These are phyloP conservation scores for Lates japonicus DNA, from an alignment of 2,797 vertebrate species.

Conservation along the genomic window DNA sequence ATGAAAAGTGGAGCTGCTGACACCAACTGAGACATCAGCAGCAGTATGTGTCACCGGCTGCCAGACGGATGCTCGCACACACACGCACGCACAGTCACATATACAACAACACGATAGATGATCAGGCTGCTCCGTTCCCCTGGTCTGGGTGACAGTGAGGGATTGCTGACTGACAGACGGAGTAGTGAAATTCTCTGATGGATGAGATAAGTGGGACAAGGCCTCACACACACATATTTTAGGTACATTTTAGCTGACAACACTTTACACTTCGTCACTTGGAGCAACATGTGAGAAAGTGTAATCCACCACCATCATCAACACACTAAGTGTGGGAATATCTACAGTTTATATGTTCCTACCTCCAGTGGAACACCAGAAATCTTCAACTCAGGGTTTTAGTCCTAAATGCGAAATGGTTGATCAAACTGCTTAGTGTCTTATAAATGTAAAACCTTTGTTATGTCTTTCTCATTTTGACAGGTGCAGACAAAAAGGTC, in stretches of 20 bases:
- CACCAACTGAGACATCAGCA: conserved; percentile 80
- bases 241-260: no score
- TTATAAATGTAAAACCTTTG: no score
- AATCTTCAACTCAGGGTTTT: no score
- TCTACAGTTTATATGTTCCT: no score
- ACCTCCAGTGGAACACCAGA: no score
- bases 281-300: no score
- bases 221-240: conserved; percentile 22
- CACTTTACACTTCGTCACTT: no score
- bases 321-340: no score
- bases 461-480: not conserved
- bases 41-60: conserved; percentile 63
- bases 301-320: no score
- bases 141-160: conserved; percentile 64
- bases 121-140: conserved; percentile 52
- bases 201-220: conserved; percentile 71
- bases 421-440: no score
- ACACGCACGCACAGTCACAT: conserved; percentile 4
- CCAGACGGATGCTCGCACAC: conserved; percentile 57
- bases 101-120: conserved; percentile 60
- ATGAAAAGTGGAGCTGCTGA: conserved; percentile 76
- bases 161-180: conserved; percentile 71
- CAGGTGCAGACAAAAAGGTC: not conserved
- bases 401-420: no score
- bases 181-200: conserved; percentile 72